Base-by-base conservation (phyloP, 2,113 vertebrate genomes). In the Hypocryptadius cinnamomeus region DNA sequence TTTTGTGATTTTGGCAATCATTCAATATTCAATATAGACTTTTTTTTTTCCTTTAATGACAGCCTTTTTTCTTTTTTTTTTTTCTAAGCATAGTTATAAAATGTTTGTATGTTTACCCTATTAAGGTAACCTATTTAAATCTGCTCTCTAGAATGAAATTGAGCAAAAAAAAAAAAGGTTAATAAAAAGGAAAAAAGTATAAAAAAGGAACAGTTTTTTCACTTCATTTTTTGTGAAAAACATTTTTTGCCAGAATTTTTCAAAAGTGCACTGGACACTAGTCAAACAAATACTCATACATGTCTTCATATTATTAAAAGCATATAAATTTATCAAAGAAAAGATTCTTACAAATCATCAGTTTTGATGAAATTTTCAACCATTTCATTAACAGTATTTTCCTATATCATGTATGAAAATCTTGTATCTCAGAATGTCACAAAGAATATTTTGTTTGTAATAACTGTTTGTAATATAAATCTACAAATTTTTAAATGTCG, bases 161-260 rank as follows among this genome's bases (percentile, higher is more conserved):
- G 20, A 94, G 89, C 12, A n/a, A 2, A 60, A 73, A 51, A 40
- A 33, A 22, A 18, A 18, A 40, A 5, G 6, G 17, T n/a, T 7
- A 59, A 25, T n/a, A 45, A n/a, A 20, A 13, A 7, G 27, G 50
- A 20, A 60, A 24, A 56, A 44, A 23, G 4, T 3, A 54, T n/a
- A 37, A 31, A 91, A 96, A 96, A 65, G 69, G 47, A 94, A 56
- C n/a, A 44, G 87, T 96, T 96, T 95, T 23, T 95, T 95, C 47
- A 28, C 59, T 88, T 89, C 47, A 66, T 89, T 87, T 28, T 91
- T 89, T 90, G 11, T 84, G 59, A 57, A 72, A 91, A 96, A 68
- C 47, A 44, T 65, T 35, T 84, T 89, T 74, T 84, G 23, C 60
- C 64, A 74, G 54, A 71, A 11, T 89, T 31, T n/a, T 71, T 80